Evolutionary conservation across 2,797 vertebrate species (phyloP).

Genomic region (Enteromius anoplus): DNA sequence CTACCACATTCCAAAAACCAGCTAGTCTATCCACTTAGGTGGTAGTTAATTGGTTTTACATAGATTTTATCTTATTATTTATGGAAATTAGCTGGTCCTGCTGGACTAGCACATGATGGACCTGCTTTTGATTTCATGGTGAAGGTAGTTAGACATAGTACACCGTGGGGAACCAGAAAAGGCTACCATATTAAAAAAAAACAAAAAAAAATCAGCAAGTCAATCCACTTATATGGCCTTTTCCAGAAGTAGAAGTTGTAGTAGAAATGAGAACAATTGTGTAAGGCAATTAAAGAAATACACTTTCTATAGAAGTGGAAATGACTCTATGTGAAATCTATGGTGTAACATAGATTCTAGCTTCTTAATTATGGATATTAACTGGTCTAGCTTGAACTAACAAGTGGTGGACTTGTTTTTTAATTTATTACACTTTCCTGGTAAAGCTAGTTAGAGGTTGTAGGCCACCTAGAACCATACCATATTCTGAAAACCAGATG

Average conservation of each 20-base stretch:
- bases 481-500: background rate
- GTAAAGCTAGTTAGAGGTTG: background rate
- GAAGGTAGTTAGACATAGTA: background rate
- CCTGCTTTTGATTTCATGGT: background rate
- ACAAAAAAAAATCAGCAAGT: background rate
- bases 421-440: background rate
- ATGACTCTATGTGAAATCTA: background rate
- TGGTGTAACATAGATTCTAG: too few species aligned
- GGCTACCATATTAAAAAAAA: background rate
- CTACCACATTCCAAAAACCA: background rate
- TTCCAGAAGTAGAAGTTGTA: background rate
- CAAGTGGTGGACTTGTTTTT: background rate
- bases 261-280: background rate
- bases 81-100: too few species aligned
- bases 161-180: background rate
- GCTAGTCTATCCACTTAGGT: background rate
- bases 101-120: too few species aligned
- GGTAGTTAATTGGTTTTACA: background rate
- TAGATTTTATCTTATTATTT: background rate
- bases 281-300: background rate
- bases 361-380: too few species aligned
- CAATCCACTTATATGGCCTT: background rate
- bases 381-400: background rate
- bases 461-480: background rate
- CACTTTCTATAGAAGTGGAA: background rate